A percentile compares a stretch with the other conserved stretches of the same genome.
Evolutionary conservation across 2,888 invertebrate species (phyloP).

Genomic region (Lithophane leautieri): DNA sequence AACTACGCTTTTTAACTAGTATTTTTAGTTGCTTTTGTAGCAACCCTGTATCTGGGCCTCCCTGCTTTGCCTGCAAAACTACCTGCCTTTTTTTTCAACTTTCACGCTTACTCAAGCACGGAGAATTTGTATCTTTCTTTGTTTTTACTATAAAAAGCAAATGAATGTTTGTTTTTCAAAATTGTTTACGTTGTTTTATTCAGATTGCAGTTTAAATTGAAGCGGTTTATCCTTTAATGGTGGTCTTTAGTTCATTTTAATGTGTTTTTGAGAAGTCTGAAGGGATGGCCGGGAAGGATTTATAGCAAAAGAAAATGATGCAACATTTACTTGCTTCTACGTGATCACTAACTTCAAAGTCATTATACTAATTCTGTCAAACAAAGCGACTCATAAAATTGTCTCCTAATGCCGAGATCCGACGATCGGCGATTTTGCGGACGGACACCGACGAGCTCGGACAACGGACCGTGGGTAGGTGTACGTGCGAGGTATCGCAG

Average conservation of each 20-base stretch:
- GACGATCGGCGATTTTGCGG: too few species aligned
- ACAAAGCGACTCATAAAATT: background rate
- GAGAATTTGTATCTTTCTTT: slow-evolving; percentile 70
- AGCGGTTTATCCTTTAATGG: background rate
- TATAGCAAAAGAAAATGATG: background rate
- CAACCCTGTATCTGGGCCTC: slow-evolving; percentile 75
- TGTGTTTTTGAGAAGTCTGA: background rate
- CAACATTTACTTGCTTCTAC: background rate
- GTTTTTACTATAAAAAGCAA: slow-evolving; percentile 55
- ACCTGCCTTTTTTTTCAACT: slow-evolving; percentile 68
- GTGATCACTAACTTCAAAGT: background rate
- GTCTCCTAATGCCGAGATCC: too few species aligned
- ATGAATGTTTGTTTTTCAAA: slow-evolving; percentile 53
- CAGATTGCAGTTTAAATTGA: slow-evolving; percentile 27
- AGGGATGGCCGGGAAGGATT: background rate
- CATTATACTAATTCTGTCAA: background rate
- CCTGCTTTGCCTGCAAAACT: slow-evolving; percentile 68
- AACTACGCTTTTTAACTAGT: slow-evolving; percentile 87
- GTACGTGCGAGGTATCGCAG: too few species aligned
- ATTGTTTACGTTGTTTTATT: slow-evolving; percentile 9
- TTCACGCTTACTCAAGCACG: slow-evolving; percentile 74
- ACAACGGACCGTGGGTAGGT: too few species aligned
- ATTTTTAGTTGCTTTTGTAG: slow-evolving; percentile 85
- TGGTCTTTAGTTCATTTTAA: background rate
- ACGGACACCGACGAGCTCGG: too few species aligned